Base-by-base conservation (phyloP, 2,888 invertebrate genomes). In the Gryllus longicercus region DNA sequence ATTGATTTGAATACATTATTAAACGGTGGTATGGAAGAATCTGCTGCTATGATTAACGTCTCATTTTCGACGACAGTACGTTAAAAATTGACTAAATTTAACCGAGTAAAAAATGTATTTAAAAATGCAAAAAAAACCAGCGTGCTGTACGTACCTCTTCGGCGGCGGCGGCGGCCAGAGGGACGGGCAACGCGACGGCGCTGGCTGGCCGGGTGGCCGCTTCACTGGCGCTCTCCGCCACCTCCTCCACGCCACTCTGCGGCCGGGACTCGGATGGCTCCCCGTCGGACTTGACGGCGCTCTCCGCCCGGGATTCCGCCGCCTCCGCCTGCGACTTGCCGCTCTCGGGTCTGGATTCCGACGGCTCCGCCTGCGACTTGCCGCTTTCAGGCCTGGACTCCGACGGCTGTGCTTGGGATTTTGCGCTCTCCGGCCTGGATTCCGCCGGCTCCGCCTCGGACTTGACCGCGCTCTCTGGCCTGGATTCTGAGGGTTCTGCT, bases 391-490 rank as follows among this genome's bases (percentile, higher is more conserved):
- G 16, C 8, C 63, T 63, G 16, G 63, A 63, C 8, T 14, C 63
- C 14, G 63, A 14, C 63, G 63, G 63, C 63, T 63, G 12, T 1
- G 63, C 63, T 10, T 63, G 16, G 5, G 63, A 14, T 10, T 14
- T 63, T 2, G 4, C 63, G 4, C 63, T 63, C 10, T 63, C 63
- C 2, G 63, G 16, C 18, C 63, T 63, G 14, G 63, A 63, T 63
- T 63, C 63, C 14, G 51, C 2, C 16, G 38, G 5, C 38, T 50
- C 50, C 14, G 23, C 51, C n/a, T 79, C 79, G 11, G 18, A 50
- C 49, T 75, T 79, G 16, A 16, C 75, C 11, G 16, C 79, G 74
- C 79, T 79, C 11, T 38, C 50, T 74, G 79, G 79, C 75, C 79
- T 38, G 38, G 75, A 75, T 74, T 4, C 77, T 16, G 38, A 49